These are phyloP conservation scores for Campylomormyrus numenius DNA, from an alignment of 2,113 vertebrate genomes.

Conservation along the genomic window DNA sequence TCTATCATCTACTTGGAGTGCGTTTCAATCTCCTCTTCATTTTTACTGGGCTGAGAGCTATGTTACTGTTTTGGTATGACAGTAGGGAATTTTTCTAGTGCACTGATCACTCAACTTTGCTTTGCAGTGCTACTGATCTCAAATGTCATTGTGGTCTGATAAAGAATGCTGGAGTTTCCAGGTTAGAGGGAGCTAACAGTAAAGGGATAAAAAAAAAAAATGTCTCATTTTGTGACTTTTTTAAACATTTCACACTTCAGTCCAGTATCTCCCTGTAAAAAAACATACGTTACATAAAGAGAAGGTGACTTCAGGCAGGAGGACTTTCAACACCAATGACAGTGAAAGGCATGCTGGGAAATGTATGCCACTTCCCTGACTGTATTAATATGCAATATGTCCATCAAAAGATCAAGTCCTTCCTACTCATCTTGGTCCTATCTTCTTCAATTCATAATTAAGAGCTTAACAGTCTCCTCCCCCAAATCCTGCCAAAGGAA, in stretches of 20 bases:
- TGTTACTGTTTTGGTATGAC: not conserved
- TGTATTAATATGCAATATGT: not conserved
- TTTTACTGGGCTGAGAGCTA: not conserved
- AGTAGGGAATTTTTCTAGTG: not conserved
- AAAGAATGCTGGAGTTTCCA: not conserved
- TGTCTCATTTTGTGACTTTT: not conserved
- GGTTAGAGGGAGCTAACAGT: not conserved
- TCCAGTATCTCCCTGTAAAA: not conserved
- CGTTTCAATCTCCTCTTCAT: not conserved
- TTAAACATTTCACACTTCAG: not conserved
- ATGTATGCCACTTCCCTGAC: not conserved
- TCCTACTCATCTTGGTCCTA: not conserved
- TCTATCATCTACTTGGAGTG: not conserved
- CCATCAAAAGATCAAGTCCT: not conserved
- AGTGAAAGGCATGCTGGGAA: not conserved
- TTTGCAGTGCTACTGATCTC: not conserved
- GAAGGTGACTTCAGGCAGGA: not conserved
- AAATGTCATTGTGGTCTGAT: not conserved
- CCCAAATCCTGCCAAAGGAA: not conserved
- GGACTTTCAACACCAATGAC: not conserved
- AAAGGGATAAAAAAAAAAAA: not conserved
- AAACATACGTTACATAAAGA: not conserved
- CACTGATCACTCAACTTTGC: not conserved
- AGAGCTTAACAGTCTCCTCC: not conserved
- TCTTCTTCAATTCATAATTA: not conserved